These are phyloP conservation scores for Arctia plantaginis DNA, from an alignment of 2,888 invertebrate species.

Conservation along the genomic window DNA sequence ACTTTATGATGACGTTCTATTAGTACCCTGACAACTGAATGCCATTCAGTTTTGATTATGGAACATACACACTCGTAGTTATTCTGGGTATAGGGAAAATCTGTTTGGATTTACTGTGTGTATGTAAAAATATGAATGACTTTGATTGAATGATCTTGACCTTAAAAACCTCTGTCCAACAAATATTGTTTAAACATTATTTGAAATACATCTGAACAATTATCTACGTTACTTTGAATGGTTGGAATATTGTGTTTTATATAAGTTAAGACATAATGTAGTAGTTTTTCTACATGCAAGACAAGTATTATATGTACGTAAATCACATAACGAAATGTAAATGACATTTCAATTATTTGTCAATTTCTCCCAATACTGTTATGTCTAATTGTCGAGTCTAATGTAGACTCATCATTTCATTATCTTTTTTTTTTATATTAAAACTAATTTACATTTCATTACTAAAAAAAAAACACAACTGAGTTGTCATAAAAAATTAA, in stretches of 20 bases:
- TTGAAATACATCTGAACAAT: not conserved
- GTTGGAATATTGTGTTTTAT: conserved; percentile 1
- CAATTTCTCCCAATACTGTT: not conserved
- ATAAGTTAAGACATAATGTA: not conserved
- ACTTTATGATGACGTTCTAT: too few relatives aligned
- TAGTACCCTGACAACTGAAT: too few relatives aligned
- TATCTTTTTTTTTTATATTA: too few relatives aligned
- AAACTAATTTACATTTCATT: too few relatives aligned
- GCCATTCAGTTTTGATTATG: too few relatives aligned
- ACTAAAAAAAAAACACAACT: too few relatives aligned
- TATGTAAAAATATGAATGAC: not conserved
- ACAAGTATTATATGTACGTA: not conserved
- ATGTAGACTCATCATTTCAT: not conserved
- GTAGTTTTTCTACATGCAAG: not conserved
- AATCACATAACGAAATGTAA: too few relatives aligned
- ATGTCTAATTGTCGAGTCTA: not conserved
- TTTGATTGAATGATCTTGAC: too few relatives aligned
- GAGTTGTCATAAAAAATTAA: not conserved
- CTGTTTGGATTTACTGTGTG: not conserved
- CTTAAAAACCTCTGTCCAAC: not conserved
- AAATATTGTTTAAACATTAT: not conserved
- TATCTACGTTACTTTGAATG: not conserved
- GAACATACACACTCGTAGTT: too few relatives aligned
- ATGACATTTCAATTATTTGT: not conserved
- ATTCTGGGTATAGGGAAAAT: not conserved